These are phyloP conservation scores for Acanthococcus lagerstroemiae DNA, from an alignment of 2,888 invertebrate species.

Conservation along the genomic window DNA sequence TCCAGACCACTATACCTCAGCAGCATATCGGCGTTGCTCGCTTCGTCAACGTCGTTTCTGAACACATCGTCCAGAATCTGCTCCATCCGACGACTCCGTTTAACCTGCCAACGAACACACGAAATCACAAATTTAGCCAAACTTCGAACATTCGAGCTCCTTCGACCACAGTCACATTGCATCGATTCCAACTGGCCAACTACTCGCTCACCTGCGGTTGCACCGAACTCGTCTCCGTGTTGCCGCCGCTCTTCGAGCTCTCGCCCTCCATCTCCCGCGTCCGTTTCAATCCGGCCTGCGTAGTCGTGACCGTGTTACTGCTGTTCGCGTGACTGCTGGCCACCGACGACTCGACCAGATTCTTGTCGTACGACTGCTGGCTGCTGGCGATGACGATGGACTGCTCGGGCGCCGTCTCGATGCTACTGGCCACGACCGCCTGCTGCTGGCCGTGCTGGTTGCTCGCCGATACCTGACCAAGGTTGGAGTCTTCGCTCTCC, in stretches of 20 bases:
- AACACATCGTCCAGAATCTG: slow-evolving; percentile 12
- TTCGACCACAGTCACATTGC: neutral
- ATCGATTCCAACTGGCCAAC: neutral
- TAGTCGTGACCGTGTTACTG: slow-evolving; percentile 57
- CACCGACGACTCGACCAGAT: slow-evolving; percentile 32
- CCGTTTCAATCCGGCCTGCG: slow-evolving; percentile 52
- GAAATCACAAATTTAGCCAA: neutral
- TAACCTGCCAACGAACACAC: slow-evolving; percentile 20
- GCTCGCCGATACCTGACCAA: slow-evolving; percentile 33
- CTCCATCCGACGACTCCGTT: slow-evolving; percentile 25
- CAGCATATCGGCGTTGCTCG: slow-evolving; percentile 10
- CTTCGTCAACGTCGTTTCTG: slow-evolving; percentile 18
- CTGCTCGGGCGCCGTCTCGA: slow-evolving; percentile 31
- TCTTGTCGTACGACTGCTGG: slow-evolving; percentile 41
- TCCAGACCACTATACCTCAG: slow-evolving; percentile 17
- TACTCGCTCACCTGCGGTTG: slow-evolving; percentile 30
- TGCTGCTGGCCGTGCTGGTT: slow-evolving; percentile 28
- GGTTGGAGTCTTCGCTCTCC: slow-evolving; percentile 28
- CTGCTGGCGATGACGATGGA: slow-evolving; percentile 40
- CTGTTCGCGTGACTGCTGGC: slow-evolving; percentile 43
- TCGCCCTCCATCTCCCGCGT: slow-evolving; percentile 51
- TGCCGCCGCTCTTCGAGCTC: slow-evolving; percentile 41
- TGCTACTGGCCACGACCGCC: slow-evolving; percentile 21
- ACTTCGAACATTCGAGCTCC: too few species aligned
- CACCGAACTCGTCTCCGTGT: slow-evolving; percentile 40